These are phyloP conservation scores for Drosophila kepulauana DNA, from an alignment of 1,140 invertebrate genomes.

Conservation along the genomic window DNA sequence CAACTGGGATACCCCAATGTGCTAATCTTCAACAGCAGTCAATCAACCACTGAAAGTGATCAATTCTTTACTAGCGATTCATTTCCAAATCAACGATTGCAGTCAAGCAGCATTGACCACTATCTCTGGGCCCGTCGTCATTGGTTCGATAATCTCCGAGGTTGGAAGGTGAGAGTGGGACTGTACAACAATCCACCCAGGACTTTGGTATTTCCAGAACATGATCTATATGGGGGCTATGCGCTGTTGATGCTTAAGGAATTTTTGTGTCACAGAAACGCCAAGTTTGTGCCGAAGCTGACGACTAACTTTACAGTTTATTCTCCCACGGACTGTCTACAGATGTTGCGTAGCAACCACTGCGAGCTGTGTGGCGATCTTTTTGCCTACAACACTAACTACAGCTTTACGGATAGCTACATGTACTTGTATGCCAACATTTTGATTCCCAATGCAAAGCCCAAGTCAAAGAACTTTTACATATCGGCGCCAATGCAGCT, in stretches of 20 bases:
- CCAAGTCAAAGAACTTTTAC: slow-evolving; percentile 43
- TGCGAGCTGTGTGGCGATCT: slow-evolving; percentile 44
- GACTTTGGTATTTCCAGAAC: slow-evolving; percentile 28
- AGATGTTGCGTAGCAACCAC: background rate
- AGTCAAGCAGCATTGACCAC: background rate
- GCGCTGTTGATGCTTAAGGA: slow-evolving; percentile 23
- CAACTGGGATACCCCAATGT: slow-evolving; percentile 43
- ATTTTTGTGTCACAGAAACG: slow-evolving; percentile 29
- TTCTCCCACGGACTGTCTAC: slow-evolving; percentile 35
- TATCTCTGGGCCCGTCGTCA: slow-evolving; percentile 40
- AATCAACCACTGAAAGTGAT: background rate
- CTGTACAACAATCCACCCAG: slow-evolving; percentile 49
- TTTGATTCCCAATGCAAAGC: slow-evolving; percentile 18
- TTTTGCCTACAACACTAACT: slow-evolving; percentile 16
- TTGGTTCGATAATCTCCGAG: slow-evolving; percentile 39
- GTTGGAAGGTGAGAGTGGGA: slow-evolving; percentile 37
- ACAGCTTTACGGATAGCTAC: slow-evolving; percentile 43
- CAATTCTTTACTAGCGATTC: slow-evolving; percentile 13
- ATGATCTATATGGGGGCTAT: slow-evolving; percentile 38
- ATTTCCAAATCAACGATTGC: slow-evolving; percentile 17
- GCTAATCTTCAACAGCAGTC: slow-evolving; percentile 28
- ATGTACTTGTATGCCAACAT: slow-evolving; percentile 47
- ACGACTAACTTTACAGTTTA: slow-evolving; percentile 17
- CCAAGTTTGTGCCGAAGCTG: slow-evolving; percentile 28
- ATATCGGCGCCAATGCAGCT: slow-evolving; percentile 32